Evolutionary conservation across 2,797 vertebrate species (phyloP).

Genomic region (Chelonia mydas): DNA sequence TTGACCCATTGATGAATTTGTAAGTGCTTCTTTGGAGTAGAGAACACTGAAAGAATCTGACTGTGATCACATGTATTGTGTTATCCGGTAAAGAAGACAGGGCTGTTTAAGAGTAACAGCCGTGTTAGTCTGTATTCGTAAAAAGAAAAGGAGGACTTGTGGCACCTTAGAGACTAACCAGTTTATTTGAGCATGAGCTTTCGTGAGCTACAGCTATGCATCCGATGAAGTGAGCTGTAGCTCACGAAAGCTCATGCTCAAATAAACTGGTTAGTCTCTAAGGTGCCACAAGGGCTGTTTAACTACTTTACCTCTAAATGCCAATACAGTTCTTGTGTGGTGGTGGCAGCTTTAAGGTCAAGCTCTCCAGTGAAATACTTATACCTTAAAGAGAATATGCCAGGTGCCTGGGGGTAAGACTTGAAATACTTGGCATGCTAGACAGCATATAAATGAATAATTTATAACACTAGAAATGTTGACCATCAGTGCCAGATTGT

Average conservation of each 20-base stretch:
- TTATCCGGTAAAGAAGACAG: not conserved
- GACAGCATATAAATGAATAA: not conserved
- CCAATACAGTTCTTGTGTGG: fast-evolving
- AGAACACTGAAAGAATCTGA: not conserved
- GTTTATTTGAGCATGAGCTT: no score
- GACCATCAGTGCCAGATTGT: not conserved
- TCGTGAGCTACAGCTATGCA: no score
- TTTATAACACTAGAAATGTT: not conserved
- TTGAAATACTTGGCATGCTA: not conserved
- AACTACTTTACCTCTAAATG: not conserved
- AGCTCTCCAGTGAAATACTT: not conserved
- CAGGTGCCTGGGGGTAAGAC: not conserved
- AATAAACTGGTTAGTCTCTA: no score
- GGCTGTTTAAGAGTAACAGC: fast-evolving
- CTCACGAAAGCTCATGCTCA: no score
- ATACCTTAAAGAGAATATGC: not conserved
- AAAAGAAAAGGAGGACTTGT: no score
- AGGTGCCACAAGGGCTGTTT: fast-evolving
- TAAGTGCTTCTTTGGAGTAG: not conserved
- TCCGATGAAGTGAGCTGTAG: no score
- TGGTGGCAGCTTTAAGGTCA: not conserved
- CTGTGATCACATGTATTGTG: not conserved
- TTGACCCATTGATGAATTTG: not conserved
- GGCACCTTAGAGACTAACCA: no score
- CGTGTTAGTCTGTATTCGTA: no score